A percentile compares a stretch with the other conserved stretches of the same genome.
These are phyloP conservation scores for Morphnarchus princeps DNA, from an alignment of 2,113 vertebrate species.

Conservation along the genomic window DNA sequence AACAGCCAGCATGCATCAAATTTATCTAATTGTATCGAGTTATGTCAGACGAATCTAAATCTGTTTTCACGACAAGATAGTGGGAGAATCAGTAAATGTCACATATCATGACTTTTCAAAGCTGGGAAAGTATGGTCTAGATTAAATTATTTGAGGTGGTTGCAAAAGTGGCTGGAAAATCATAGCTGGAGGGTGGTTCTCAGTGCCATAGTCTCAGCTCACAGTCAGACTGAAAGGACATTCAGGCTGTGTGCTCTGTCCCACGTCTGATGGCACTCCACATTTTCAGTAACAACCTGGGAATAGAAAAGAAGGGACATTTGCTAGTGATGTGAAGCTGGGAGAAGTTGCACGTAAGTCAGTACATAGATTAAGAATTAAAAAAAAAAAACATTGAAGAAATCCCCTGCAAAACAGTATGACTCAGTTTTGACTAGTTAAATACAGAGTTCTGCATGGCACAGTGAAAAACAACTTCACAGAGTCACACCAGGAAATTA, in stretches of 20 bases:
- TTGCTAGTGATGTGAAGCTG: background rate
- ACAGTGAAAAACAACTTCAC: background rate
- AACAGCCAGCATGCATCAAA: background rate
- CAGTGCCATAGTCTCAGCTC: background rate
- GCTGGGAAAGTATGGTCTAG: background rate
- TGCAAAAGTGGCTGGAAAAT: background rate
- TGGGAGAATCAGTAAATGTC: background rate
- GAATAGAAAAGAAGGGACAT: background rate
- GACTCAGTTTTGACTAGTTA: background rate
- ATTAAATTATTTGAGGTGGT: background rate
- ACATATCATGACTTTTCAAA: background rate
- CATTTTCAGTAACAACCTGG: background rate
- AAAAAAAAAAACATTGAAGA: background rate
- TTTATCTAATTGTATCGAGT: background rate
- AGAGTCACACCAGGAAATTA: background rate
- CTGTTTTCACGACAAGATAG: background rate
- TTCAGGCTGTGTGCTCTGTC: background rate
- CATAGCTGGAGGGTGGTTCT: background rate
- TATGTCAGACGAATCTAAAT: background rate
- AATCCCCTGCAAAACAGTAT: background rate
- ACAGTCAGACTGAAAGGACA: background rate
- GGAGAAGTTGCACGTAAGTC: background rate
- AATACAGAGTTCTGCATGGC: background rate
- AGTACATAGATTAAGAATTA: background rate
- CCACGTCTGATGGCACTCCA: background rate